These are phyloP conservation scores for Pseudomugil gertrudae DNA, from an alignment of 2,797 vertebrate species.

Conservation along the genomic window DNA sequence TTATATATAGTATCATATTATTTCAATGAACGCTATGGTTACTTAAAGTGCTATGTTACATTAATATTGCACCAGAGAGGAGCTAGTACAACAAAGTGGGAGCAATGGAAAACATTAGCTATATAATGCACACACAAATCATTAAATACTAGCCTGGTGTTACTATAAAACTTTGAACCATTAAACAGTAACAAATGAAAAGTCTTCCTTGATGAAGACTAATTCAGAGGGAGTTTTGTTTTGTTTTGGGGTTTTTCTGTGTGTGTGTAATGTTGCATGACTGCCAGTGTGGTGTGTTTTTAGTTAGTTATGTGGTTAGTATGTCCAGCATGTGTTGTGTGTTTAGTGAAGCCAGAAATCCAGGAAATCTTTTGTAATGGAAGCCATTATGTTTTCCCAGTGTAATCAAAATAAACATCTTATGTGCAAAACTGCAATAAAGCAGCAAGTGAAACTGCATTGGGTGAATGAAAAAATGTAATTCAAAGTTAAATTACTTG, in stretches of 20 bases:
- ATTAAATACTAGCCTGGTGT: neutral
- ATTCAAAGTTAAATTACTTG: neutral
- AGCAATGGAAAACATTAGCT: neutral
- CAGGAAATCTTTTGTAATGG: neutral
- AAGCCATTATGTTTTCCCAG: neutral
- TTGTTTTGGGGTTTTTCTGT: neutral
- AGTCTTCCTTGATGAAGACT: neutral
- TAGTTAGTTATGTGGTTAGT: neutral
- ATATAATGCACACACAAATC: neutral
- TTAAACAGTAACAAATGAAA: neutral
- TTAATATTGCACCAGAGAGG: slow-evolving; percentile 2
- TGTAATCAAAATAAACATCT: neutral
- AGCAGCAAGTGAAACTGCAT: neutral
- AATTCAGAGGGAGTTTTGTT: neutral
- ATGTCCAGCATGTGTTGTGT: neutral
- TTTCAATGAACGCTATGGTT: neutral
- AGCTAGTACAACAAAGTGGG: neutral
- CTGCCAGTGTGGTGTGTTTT: neutral
- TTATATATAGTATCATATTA: neutral
- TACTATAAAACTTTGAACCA: neutral
- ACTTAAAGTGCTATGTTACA: neutral
- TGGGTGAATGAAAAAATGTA: neutral
- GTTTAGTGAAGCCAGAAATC: neutral
- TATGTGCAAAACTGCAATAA: neutral
- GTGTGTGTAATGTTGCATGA: neutral